Conservation (phyloP, 2,888 invertebrate species). For the Hololepta plana region DNA sequence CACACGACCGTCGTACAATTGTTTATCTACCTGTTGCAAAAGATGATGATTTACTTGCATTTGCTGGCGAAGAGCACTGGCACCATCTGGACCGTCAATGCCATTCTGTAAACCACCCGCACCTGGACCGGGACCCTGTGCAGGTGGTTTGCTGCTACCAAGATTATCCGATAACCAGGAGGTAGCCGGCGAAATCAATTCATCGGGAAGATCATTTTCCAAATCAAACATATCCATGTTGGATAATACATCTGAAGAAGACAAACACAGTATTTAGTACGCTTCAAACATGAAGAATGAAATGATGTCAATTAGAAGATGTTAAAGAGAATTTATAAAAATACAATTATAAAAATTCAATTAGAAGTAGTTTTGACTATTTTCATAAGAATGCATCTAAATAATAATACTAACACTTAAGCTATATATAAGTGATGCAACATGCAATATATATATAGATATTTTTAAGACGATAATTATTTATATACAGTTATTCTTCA, state of each 20-base stretch:
- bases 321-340: conserved; percentile 1
- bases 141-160: conserved; percentile 53
- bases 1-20: not conserved
- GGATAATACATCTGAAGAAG: conserved; percentile 59
- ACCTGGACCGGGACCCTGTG: conserved; percentile 69
- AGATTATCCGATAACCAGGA: conserved; percentile 47
- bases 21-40: conserved; percentile 36
- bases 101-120: conserved; percentile 60
- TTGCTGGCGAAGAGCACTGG: conserved; percentile 29
- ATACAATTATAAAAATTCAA: not conserved
- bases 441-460: conserved; percentile 8
- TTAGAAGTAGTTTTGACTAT: too few relatives aligned
- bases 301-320: too few relatives aligned
- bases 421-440: too few relatives aligned
- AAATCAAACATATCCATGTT: conserved; percentile 76
- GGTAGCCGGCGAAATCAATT: conserved; percentile 53
- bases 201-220: conserved; percentile 84
- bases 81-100: conserved; percentile 41
- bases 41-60: conserved; percentile 49
- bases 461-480: conserved; percentile 6
- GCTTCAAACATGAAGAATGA: not conserved
- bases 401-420: conserved; percentile 1
- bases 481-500: conserved; percentile 7
- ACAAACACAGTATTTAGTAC: too few relatives aligned
- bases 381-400: not conserved